Evolutionary conservation across 2,797 vertebrate species (phyloP), one percentile per base, ranked within the genome.

Genomic region (Pteropus rufus): DNA sequence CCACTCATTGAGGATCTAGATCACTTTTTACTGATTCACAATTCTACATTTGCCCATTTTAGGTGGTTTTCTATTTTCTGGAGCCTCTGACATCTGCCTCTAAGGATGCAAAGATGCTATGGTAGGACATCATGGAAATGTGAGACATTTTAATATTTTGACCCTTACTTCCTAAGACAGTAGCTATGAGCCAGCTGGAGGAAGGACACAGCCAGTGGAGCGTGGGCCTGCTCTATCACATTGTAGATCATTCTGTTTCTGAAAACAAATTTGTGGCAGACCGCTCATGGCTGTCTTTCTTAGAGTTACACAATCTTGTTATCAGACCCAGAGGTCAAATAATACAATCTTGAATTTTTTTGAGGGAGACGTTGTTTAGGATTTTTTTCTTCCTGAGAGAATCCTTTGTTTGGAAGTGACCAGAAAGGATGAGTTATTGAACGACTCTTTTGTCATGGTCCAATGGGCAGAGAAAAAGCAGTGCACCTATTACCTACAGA

Each of bases 401-500:
- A 93, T 93, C 96, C 95, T 99, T 99, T 99, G 99, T 99, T 93
- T 98, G 91, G 67, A 96, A 97, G 92, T 93, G 89, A 97, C 39
- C 91, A 97, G 97, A 98, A 97, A 97, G 97, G 96, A 97, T 97
- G 98, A 98, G 96, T 97, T 98, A 98, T 97, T 97, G 98, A 99
- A 97, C 98, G 91, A 97, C 90, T 98, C 97, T 98, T 97, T 97
- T 58, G 98, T 98, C 97, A 97, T 39, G 89, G 98, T 96, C 97
- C 77, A 34, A 77, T 98, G 97, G 98, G 94, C 98, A 98, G 98
- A 98, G 97, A 98, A 92, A 98, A 99, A 98, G 91, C 98, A 97
- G 95, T 85, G 7, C 96, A 96, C 86, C 95, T 98, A 97, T 99
- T 99, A 99, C 98, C 98, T 99, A 98, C 89, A 98, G 98, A 98